Base-by-base conservation (phyloP, 2,888 invertebrate genomes). In the Chouioia cunea region DNA sequence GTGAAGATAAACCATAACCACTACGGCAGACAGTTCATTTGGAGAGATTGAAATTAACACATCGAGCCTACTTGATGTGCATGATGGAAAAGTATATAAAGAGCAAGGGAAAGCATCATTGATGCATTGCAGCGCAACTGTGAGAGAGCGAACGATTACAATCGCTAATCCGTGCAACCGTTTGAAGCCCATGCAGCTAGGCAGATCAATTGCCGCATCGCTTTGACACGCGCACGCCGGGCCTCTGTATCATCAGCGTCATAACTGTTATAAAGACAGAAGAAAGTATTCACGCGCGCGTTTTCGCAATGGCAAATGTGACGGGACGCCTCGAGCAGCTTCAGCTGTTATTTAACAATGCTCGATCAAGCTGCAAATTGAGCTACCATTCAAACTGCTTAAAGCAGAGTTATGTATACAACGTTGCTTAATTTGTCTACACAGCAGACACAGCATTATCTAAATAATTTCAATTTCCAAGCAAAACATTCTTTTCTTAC, bases 1-100 rank as follows among this genome's bases (percentile, higher is more conserved):
- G n/a, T n/a, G n/a, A n/a, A n/a, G n/a, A n/a, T n/a, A n/a, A n/a
- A n/a, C n/a, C n/a, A n/a, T n/a, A n/a, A n/a, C n/a, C n/a, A n/a
- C n/a, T n/a, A n/a, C n/a, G n/a, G 1, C 23, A 18, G 2, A 47
- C 27, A 27, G 27, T 27, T 27, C 27, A 43, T 16, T 18, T 57
- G 57, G 44, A 20, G 57, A 52, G 50, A 44, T 69, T 54, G 50
- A 69, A 69, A 69, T 69, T 69, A 69, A 63, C 69, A 63, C 69
- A 63, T 57, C 57, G 69, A 57, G 54, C 69, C n/a, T 69, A 69
- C 64, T 69, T 69, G 64, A n/a, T n/a, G 57, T 27, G 63, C 69
- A 16, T 69, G 69, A 64, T 64, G 52, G 64, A n/a, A 27, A 22
- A 22, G 14, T 15, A 18, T 15, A 52, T 20, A 69, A 36, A 20